A percentile compares a stretch with the other conserved stretches of the same genome.
These are phyloP conservation scores for Puffinus mauretanicus DNA, from an alignment of 2,113 vertebrate species.

Conservation along the genomic window DNA sequence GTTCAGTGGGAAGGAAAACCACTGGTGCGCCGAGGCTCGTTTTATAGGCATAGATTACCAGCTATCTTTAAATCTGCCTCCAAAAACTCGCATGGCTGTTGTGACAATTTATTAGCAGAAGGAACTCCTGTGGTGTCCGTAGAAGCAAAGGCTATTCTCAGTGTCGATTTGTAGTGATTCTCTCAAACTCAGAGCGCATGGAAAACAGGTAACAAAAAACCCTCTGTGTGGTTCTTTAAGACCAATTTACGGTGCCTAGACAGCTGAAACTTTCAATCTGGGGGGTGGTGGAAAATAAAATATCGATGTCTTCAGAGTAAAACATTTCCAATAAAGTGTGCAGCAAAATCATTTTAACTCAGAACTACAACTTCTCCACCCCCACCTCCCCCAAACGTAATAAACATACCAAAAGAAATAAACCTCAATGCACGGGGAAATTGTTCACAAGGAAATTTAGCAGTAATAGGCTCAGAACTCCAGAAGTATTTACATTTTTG, in stretches of 20 bases:
- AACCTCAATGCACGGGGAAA: background rate
- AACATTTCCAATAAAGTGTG: background rate
- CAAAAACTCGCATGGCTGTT: background rate
- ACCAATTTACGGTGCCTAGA: background rate
- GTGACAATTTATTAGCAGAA: background rate
- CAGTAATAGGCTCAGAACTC: background rate
- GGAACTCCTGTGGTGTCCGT: background rate
- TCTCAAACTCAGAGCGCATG: background rate
- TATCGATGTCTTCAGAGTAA: background rate
- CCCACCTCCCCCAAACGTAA: background rate
- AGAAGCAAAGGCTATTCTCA: background rate
- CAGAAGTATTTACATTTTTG: background rate
- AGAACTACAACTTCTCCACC: background rate
- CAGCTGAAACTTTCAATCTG: background rate
- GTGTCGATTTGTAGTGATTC: background rate
- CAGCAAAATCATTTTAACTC: background rate
- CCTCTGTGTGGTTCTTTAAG: background rate
- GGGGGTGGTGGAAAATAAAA: background rate
- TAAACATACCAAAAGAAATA: background rate
- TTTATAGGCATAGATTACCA: background rate
- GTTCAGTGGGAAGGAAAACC: conserved; percentile 8
- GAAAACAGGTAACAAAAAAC: background rate
- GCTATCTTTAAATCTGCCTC: background rate
- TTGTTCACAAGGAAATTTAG: background rate
- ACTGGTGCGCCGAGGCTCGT: background rate